These are phyloP conservation scores for Pseudomugil gertrudae DNA, from an alignment of 2,797 vertebrate species.

Conservation along the genomic window DNA sequence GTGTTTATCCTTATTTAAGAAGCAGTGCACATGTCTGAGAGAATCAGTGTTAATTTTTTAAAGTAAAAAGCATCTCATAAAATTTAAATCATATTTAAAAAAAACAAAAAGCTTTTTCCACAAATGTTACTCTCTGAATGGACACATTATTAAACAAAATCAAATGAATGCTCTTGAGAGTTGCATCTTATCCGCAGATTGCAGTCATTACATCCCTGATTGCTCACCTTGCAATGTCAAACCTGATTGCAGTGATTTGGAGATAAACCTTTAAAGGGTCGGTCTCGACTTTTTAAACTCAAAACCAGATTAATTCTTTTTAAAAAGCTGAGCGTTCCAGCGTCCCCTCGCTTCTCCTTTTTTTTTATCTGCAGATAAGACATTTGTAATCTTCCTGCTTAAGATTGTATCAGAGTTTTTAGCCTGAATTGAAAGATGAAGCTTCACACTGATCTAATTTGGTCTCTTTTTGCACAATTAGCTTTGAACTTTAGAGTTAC, in stretches of 20 bases:
- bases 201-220: slow-evolving; percentile 24
- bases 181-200: slow-evolving; percentile 24
- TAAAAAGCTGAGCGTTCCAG: slow-evolving; percentile 15
- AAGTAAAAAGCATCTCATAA: neutral
- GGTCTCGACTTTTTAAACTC: slow-evolving; percentile 30
- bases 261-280: slow-evolving; percentile 19
- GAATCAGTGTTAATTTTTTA: slow-evolving; percentile 3
- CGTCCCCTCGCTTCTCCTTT: neutral
- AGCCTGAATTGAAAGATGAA: slow-evolving; percentile 45
- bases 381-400: slow-evolving; percentile 28
- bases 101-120: slow-evolving; percentile 10
- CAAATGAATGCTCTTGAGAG: slow-evolving; percentile 9
- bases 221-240: slow-evolving; percentile 41
- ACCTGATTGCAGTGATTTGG: slow-evolving; percentile 35
- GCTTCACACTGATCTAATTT: slow-evolving; percentile 31
- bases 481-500: slow-evolving; percentile 55
- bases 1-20: neutral
- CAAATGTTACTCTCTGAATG: neutral
- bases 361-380: slow-evolving; percentile 23
- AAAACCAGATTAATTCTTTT: slow-evolving; percentile 21
- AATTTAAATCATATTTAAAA: neutral
- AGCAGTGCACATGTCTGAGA: neutral
- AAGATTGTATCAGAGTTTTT: slow-evolving; percentile 32
- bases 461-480: slow-evolving; percentile 39
- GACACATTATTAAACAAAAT: slow-evolving; percentile 30